Percentiles rank a stretch among this genome's conserved stretches.
phyloP scores from a whole-genome alignment of 2,113 vertebrate genomes.

The Salvator merianae region DNA sequence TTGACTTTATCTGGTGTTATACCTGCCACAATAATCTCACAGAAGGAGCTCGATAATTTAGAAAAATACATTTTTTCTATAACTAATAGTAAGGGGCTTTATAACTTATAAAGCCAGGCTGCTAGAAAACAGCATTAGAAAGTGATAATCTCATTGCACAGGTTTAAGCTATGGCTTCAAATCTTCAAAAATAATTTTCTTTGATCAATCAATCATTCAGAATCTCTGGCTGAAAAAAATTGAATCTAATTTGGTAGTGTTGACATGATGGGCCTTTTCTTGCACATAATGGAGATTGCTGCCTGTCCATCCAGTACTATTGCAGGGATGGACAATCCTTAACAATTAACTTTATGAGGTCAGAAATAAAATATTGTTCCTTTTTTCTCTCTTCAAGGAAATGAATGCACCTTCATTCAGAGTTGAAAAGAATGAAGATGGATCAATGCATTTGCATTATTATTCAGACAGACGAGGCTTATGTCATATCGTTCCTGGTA shows the following conservation, averaged over 20 bases:
- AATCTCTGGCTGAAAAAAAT: too few species aligned
- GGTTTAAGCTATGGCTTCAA: background rate
- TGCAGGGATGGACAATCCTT: background rate
- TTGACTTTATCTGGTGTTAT: background rate
- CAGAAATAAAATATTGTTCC: background rate
- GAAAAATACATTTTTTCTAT: background rate
- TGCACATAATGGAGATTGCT: background rate
- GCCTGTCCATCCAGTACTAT: too few species aligned
- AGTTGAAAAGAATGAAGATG: slow-evolving; percentile 78
- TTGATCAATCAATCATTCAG: background rate
- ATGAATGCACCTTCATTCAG: slow-evolving; percentile 81
- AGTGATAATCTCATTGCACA: background rate
- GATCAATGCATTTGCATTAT: slow-evolving; percentile 76
- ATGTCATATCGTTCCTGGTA: slow-evolving; percentile 79
- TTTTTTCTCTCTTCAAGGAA: slow-evolving; percentile 56
- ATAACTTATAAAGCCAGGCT: background rate
- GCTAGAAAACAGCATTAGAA: background rate
- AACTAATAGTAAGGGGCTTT: background rate
- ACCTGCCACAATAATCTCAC: background rate
- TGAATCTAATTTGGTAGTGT: background rate
- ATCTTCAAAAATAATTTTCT: background rate
- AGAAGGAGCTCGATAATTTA: background rate
- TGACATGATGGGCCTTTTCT: background rate
- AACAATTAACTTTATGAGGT: background rate
- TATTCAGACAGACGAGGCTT: slow-evolving; percentile 80